Conservation (phyloP, 2,888 invertebrate genomes). For the Diadromus collaris region DNA sequence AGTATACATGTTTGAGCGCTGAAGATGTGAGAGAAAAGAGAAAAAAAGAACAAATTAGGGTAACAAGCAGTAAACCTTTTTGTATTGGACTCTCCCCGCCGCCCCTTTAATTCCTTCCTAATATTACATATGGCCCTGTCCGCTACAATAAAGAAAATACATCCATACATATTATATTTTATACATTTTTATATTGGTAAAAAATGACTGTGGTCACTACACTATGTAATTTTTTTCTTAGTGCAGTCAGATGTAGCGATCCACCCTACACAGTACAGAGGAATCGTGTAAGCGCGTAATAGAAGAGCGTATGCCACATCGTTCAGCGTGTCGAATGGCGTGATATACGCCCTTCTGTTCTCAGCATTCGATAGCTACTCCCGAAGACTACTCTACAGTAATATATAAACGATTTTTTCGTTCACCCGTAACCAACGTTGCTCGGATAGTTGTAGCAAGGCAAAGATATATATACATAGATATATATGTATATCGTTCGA, state of each 20-base stretch:
- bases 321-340: neutral
- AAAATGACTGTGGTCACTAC: no score
- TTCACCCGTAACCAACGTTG: conserved; percentile 4
- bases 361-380: neutral
- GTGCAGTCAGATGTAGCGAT: neutral
- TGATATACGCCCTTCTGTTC: no score
- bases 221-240: no score
- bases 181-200: no score
- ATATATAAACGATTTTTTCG: conserved; percentile 39
- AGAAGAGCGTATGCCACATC: neutral
- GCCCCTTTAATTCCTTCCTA: neutral
- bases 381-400: neutral
- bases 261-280: neutral
- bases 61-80: neutral
- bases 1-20: no score
- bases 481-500: conserved; percentile 32
- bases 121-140: conserved; percentile 2
- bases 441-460: conserved; percentile 5
- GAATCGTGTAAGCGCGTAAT: no score
- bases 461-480: neutral
- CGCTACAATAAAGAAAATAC: conserved; percentile 1
- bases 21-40: no score
- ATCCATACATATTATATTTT: no score
- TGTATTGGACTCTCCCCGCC: neutral
- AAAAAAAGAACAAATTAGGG: neutral